Conservation (phyloP, 1,140 invertebrate species). For the Drosophila arizonae region DNA sequence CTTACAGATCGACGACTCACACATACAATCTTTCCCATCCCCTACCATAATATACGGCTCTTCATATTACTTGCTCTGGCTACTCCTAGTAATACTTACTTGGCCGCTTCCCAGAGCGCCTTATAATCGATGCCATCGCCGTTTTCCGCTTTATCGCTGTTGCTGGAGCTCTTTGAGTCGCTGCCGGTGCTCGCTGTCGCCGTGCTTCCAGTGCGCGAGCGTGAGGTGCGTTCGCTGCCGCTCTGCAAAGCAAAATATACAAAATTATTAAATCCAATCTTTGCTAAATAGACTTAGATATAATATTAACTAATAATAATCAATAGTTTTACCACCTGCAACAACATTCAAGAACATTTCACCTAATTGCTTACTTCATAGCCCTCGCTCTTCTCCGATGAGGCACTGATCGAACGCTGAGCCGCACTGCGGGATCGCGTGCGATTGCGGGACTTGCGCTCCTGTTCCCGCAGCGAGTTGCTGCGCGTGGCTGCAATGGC, state of each 20-base stretch:
- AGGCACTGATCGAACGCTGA: constrained; percentile 77
- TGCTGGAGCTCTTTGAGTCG: constrained; percentile 61
- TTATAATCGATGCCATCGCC: constrained; percentile 92
- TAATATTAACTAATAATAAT: neutral
- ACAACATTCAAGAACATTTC: constrained; percentile 43
- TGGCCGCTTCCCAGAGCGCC: constrained; percentile 89
- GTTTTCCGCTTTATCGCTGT: constrained; percentile 85
- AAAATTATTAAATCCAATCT: neutral
- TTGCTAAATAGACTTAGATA: no score
- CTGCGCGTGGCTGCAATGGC: constrained; percentile 74
- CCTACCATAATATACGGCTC: no score
- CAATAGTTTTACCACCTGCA: constrained; percentile 21
- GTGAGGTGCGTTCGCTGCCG: constrained; percentile 87
- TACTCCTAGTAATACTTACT: constrained; percentile 67
- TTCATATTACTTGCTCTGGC: neutral
- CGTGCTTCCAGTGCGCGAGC: constrained; percentile 85
- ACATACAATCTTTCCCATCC: no score
- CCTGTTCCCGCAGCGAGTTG: constrained; percentile 80
- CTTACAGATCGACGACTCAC: no score
- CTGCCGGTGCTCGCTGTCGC: constrained; percentile 83
- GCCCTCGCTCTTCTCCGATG: constrained; percentile 85
- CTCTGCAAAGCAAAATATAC: constrained; percentile 85
- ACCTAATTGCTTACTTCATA: constrained; percentile 86
- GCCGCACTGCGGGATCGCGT: constrained; percentile 74
- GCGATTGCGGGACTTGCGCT: constrained; percentile 79